Evolutionary conservation across 2,888 invertebrate genomes (phyloP).

Genomic region (Cerastis rubricosa): DNA sequence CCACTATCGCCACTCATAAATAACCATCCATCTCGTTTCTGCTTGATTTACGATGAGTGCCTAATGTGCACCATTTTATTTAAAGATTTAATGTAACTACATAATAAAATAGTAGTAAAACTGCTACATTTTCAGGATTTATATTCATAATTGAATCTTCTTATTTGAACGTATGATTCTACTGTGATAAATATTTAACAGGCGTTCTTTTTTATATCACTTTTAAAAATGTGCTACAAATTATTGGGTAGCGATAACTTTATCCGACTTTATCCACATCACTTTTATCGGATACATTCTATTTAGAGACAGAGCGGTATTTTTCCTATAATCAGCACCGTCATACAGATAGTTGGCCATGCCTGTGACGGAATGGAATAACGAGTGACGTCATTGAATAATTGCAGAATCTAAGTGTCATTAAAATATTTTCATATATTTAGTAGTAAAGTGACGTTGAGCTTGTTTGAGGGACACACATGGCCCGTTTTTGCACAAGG

Average conservation of each 20-base stretch:
- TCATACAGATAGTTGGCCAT: slow-evolving; percentile 43
- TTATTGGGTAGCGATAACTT: slow-evolving; percentile 54
- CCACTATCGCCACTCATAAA: slow-evolving; percentile 36
- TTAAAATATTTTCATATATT: neutral
- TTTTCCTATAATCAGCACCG: slow-evolving; percentile 55
- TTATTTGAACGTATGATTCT: slow-evolving; percentile 21
- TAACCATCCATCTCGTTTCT: slow-evolving; percentile 30
- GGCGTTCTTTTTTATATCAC: neutral
- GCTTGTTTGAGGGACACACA: neutral
- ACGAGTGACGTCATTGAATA: slow-evolving; percentile 16
- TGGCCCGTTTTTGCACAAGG: neutral
- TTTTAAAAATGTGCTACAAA: slow-evolving; percentile 31
- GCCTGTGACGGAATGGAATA: slow-evolving; percentile 35
- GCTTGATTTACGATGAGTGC: slow-evolving; percentile 54
- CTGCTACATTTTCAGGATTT: slow-evolving; percentile 44
- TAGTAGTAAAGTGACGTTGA: neutral
- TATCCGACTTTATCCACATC: slow-evolving; percentile 57
- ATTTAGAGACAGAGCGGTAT: slow-evolving; percentile 36
- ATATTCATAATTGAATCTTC: slow-evolving; percentile 40
- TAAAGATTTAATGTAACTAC: slow-evolving; percentile 31
- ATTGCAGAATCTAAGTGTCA: slow-evolving; percentile 6
- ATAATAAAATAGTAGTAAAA: slow-evolving; percentile 40
- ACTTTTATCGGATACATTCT: slow-evolving; percentile 58
- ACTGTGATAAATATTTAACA: slow-evolving; percentile 3
- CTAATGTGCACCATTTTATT: slow-evolving; percentile 44